phyloP scores from a whole-genome alignment of 2,888 invertebrate genomes.

The Harmothoe impar region DNA sequence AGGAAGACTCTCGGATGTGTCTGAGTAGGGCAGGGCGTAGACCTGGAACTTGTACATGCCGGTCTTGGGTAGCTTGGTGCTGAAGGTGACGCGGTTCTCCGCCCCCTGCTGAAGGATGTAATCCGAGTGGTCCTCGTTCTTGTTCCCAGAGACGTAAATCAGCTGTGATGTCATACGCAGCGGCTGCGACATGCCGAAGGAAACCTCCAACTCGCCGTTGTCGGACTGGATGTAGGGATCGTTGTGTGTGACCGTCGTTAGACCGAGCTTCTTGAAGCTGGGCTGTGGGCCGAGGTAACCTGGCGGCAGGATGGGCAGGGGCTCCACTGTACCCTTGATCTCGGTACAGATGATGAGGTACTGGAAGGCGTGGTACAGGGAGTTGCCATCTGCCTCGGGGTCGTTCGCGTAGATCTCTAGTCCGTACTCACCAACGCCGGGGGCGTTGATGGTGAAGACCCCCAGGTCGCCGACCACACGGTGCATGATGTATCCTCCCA shows the following conservation, averaged over 20 bases:
- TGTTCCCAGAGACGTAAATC: constrained; percentile 73
- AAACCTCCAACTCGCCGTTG: constrained; percentile 77
- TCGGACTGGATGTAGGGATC: constrained; percentile 82
- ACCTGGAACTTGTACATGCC: constrained; percentile 83
- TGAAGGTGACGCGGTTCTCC: constrained; percentile 76
- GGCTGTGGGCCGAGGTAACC: constrained; percentile 83
- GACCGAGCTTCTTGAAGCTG: constrained; percentile 81
- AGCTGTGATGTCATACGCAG: constrained; percentile 83
- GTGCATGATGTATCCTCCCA: constrained; percentile 81
- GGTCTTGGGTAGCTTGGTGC: constrained; percentile 76
- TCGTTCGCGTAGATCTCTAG: constrained; percentile 83
- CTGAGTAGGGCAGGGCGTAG: constrained; percentile 80
- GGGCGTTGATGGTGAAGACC: constrained; percentile 82
- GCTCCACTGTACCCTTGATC: constrained; percentile 77
- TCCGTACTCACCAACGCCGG: constrained; percentile 81
- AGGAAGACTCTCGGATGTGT: constrained; percentile 81
- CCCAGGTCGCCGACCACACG: constrained; percentile 82
- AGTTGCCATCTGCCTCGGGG: constrained; percentile 81
- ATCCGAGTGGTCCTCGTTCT: constrained; percentile 79
- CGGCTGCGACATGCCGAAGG: constrained; percentile 76
- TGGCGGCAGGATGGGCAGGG: constrained; percentile 81
- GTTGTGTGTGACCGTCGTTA: constrained; percentile 78
- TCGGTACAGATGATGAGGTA: constrained; percentile 82
- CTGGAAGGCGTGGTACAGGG: constrained; percentile 82
- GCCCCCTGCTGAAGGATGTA: constrained; percentile 81